phyloP scores from a whole-genome alignment of 2,888 invertebrate species.

The Stenotaenia linearis region DNA sequence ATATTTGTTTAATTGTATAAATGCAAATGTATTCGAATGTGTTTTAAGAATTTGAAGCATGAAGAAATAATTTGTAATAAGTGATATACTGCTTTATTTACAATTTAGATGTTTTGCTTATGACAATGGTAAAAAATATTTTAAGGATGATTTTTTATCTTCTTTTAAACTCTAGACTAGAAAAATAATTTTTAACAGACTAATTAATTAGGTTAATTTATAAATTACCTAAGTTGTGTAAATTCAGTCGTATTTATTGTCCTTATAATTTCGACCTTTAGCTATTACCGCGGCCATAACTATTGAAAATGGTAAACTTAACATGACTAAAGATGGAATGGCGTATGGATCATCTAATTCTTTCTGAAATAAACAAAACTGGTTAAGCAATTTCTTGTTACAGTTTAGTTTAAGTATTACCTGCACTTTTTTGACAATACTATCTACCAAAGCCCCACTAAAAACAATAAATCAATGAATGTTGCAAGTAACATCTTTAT shows the following conservation, averaged over 20 bases:
- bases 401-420: background rate
- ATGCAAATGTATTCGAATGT: too few species aligned
- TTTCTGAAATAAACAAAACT: background rate
- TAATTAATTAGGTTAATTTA: background rate
- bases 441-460: background rate
- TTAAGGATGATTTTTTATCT: background rate
- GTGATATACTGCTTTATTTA: background rate
- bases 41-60: too few species aligned
- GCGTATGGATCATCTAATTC: conserved; percentile 28
- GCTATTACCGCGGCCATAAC: conserved; percentile 1
- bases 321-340: conserved; percentile 22
- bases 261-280: conserved; percentile 8
- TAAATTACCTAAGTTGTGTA: background rate
- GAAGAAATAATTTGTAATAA: too few species aligned
- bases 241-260: background rate
- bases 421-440: background rate
- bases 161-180: background rate
- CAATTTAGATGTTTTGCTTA: background rate
- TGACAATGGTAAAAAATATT: background rate
- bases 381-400: background rate
- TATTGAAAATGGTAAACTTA: conserved; percentile 8
- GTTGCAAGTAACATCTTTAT: too few species aligned
- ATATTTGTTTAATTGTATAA: too few species aligned
- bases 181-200: background rate
- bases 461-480: too few species aligned